A percentile compares a stretch with the other conserved stretches of the same genome.
These are phyloP conservation scores for Andinoacara biseriatus DNA, from an alignment of 2,113 vertebrate species.

Conservation along the genomic window DNA sequence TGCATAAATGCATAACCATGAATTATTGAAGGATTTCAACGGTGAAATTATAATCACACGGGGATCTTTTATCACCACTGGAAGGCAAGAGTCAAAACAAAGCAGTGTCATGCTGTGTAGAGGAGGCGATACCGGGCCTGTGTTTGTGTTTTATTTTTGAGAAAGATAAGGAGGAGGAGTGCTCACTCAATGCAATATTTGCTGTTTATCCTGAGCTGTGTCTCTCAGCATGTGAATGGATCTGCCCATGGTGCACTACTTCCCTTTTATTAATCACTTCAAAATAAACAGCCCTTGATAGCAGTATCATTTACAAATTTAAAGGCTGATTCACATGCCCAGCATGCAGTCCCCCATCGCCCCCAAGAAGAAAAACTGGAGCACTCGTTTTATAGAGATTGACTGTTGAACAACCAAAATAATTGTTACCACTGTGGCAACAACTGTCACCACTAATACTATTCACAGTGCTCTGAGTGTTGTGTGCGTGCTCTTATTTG, in stretches of 20 bases:
- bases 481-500: neutral
- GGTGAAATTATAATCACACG: constrained; percentile 29
- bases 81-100: constrained; percentile 19
- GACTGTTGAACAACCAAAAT: constrained; percentile 29
- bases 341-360: constrained; percentile 17
- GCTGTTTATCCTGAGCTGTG: constrained; percentile 4
- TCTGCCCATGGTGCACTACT: constrained; percentile 11
- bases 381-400: constrained; percentile 11
- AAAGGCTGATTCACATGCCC: constrained; percentile 45
- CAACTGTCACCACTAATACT: neutral
- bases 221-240: constrained; percentile 22
- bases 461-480: neutral
- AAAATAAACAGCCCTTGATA: constrained; percentile 20
- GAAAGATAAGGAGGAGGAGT: neutral
- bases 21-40: constrained; percentile 51
- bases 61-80: constrained; percentile 21
- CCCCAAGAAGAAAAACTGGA: constrained; percentile 15
- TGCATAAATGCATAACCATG: constrained; percentile 28
- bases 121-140: neutral
- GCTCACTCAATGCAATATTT: neutral
- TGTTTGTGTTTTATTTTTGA: constrained; percentile 24
- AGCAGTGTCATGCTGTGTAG: neutral
- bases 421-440: constrained; percentile 23
- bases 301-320: constrained; percentile 52
- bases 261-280: constrained; percentile 16